Evolutionary conservation across 2,113 vertebrate genomes (phyloP), one percentile per base, ranked within the genome.

Genomic region (Myocastor coypus): DNA sequence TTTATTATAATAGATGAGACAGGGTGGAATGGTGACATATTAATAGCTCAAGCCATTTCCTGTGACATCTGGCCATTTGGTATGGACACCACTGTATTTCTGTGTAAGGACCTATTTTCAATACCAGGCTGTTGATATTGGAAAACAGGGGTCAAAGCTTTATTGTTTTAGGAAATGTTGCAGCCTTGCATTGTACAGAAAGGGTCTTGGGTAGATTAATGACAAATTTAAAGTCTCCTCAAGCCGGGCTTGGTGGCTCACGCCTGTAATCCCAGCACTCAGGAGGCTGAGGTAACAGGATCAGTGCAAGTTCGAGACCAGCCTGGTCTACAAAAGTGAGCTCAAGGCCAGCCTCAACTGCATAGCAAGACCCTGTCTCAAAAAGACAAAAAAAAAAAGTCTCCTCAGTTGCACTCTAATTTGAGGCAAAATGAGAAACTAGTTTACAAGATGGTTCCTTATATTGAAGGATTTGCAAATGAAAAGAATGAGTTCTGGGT

Each of bases 71-170:
- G 73, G 73, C 91, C 88, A n/a, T 75, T 95, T 93, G 66, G 16
- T 90, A 26, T 80, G 64, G 88, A 84, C 52, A n/a, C 82, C 91
- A 71, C 87, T 96, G 19, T 37, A 66, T 50, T 96, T 89, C 61
- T 81, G 61, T 68, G 83, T 90, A 40, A 26, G 82, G 59, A 69
- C 52, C n/a, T 32, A 11, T 91, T 96, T 87, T 95, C 89, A 86
- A 9, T 94, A 86, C 94, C 14, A 11, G 61, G 69, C 68, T 73
- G 87, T 86, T 55, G 28, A 66, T 92, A 61, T 32, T 93, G 84
- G 87, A 87, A 96, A 96, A 84, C 50, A 55, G 46, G 82, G 66
- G 26, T 92, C 42, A n/a, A 68, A 73, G 75, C 10, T 12, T 88
- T 83, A 55, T 20, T 6, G 1, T 93, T 91, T 86, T 50, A 73